phyloP scores from a whole-genome alignment of 2,797 vertebrate genomes.

The Falco concolor region DNA sequence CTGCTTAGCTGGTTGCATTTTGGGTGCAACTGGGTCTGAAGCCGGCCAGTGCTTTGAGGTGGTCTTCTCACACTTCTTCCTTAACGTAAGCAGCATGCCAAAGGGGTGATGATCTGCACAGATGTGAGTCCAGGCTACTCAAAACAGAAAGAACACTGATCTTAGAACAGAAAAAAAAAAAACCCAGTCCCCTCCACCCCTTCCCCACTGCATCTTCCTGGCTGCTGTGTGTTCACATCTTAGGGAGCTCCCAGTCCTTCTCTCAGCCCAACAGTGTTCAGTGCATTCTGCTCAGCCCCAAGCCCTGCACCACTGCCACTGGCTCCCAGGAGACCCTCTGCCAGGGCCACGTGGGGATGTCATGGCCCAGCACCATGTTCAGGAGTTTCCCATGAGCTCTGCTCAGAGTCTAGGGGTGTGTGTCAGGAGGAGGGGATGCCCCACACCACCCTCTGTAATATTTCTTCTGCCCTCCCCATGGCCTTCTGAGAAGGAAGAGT shows the following conservation, averaged over 20 bases:
- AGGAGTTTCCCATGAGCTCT: not conserved
- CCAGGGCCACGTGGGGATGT: accelerated
- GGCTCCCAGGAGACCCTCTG: not conserved
- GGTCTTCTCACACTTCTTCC: not conserved
- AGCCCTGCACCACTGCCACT: not conserved
- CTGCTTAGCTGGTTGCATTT: not conserved
- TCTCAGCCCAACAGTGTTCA: not conserved
- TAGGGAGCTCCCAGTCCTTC: not conserved
- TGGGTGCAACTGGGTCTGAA: not conserved
- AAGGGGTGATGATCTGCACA: not conserved
- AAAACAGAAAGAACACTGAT: not conserved
- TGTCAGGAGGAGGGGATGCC: accelerated
- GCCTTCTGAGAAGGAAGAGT: not conserved
- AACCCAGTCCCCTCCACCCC: accelerated
- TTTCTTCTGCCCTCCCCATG: not conserved
- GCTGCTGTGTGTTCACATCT: not conserved
- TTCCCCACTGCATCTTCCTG: not conserved
- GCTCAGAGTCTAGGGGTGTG: not conserved
- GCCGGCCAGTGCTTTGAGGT: not conserved
- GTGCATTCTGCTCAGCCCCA: not conserved
- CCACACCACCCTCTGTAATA: not conserved
- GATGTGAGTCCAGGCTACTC: not conserved
- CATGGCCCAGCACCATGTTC: accelerated
- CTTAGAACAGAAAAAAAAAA: not conserved
- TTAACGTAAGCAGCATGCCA: not conserved